These are phyloP conservation scores for Habropoda laboriosa DNA, from an alignment of 1,140 invertebrate species.

Conservation along the genomic window DNA sequence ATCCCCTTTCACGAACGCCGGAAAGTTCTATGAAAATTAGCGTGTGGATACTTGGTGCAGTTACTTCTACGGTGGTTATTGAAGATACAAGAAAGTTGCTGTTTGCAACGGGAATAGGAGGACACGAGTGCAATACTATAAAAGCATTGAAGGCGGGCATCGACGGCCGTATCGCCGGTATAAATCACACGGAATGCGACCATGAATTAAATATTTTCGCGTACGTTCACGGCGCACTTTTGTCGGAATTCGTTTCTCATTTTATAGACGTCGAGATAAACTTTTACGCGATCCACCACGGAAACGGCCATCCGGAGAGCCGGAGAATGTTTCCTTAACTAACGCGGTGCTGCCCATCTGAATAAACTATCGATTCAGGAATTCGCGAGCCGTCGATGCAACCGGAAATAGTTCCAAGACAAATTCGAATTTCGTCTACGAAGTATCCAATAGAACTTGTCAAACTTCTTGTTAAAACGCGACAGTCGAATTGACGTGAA, in stretches of 20 bases:
- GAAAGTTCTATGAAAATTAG: constrained; percentile 27
- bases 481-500: too few relatives aligned
- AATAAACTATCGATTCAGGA: not conserved
- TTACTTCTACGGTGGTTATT: not conserved
- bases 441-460: not conserved
- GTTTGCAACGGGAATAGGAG: not conserved
- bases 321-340: constrained; percentile 1
- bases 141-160: constrained; percentile 14
- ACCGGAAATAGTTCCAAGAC: not conserved
- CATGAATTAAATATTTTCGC: constrained; percentile 31
- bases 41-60: not conserved
- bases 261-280: constrained; percentile 23
- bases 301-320: not conserved
- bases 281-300: not conserved
- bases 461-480: too few relatives aligned
- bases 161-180: constrained; percentile 6
- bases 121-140: constrained; percentile 7
- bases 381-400: not conserved
- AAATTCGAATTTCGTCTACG: not conserved
- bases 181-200: constrained; percentile 13
- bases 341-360: not conserved
- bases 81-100: constrained; percentile 8
- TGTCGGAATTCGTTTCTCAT: constrained; percentile 1
- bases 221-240: not conserved
- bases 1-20: not conserved